Conservation (phyloP, 2,113 vertebrate species). For the Limanda limanda region DNA sequence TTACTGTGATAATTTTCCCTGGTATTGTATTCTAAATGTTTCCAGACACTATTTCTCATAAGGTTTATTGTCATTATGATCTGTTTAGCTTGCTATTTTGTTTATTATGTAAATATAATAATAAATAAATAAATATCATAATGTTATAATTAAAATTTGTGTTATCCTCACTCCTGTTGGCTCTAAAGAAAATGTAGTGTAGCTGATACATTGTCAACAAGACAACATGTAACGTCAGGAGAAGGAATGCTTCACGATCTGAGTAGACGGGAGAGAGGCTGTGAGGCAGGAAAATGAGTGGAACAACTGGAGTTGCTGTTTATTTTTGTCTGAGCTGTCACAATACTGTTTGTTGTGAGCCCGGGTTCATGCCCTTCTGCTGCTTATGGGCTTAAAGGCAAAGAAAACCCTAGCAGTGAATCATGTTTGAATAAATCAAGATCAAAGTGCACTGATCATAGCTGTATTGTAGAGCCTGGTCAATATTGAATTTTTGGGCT, state of each 20-base stretch:
- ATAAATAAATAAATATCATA: no score
- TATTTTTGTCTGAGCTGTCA: neutral
- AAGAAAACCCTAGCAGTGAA: slow-evolving; percentile 2
- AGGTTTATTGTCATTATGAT: neutral
- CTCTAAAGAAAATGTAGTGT: neutral
- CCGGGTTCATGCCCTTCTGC: neutral
- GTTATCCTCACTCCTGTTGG: neutral
- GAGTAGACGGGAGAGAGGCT: neutral
- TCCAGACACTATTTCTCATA: neutral
- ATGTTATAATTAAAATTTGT: no score
- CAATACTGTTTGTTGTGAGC: neutral
- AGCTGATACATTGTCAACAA: neutral
- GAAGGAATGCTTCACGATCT: slow-evolving; percentile 2
- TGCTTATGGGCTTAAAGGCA: neutral
- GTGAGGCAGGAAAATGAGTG: neutral
- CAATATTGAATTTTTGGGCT: neutral
- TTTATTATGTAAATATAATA: no score
- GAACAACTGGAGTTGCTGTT: neutral
- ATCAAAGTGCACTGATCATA: neutral
- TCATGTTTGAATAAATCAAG: slow-evolving; percentile 2
- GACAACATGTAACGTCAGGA: neutral
- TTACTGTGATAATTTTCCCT: neutral
- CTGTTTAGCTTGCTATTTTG: neutral
- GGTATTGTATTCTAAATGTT: neutral
- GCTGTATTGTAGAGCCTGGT: neutral